Percentiles rank a stretch among this genome's conserved stretches.
Conservation (phyloP, 2,113 vertebrate genomes). For the Girardinichthys multiradiatus region DNA sequence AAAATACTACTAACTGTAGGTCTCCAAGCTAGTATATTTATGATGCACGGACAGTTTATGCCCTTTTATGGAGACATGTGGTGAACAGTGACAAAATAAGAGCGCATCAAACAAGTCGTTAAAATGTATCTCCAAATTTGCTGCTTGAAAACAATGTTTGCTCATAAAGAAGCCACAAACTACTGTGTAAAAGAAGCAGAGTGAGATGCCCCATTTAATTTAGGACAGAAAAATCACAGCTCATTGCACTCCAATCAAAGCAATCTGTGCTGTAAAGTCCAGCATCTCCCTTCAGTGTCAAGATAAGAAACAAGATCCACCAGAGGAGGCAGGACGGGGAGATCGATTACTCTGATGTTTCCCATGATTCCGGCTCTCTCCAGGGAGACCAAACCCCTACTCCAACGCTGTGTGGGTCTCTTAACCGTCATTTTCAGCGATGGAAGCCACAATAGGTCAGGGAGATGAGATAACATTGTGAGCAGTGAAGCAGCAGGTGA, state of each 20-base stretch:
- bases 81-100: slow-evolving; percentile 4
- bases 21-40: slow-evolving; percentile 26
- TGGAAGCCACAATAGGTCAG: slow-evolving; percentile 78
- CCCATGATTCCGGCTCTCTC: slow-evolving; percentile 76
- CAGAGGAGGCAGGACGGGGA: slow-evolving; percentile 51
- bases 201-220: not conserved
- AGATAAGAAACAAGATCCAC: slow-evolving; percentile 66
- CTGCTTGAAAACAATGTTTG: not conserved
- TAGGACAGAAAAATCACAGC: not conserved
- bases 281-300: slow-evolving; percentile 23
- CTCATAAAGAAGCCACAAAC: not conserved
- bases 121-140: slow-evolving; percentile 11
- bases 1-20: slow-evolving; percentile 48
- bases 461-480: slow-evolving; percentile 84
- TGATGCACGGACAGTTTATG: slow-evolving; percentile 16
- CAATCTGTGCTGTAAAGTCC: slow-evolving; percentile 45
- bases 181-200: not conserved
- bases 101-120: slow-evolving; percentile 7
- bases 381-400: slow-evolving; percentile 60
- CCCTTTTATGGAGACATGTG: slow-evolving; percentile 5
- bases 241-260: slow-evolving; percentile 29
- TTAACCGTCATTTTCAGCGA: slow-evolving; percentile 76
- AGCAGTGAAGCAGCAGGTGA: slow-evolving; percentile 78
- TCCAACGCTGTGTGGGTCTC: slow-evolving; percentile 66
- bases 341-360: slow-evolving; percentile 76